Base-by-base conservation (phyloP, 2,888 invertebrate genomes). In the Metellina segmentata region DNA sequence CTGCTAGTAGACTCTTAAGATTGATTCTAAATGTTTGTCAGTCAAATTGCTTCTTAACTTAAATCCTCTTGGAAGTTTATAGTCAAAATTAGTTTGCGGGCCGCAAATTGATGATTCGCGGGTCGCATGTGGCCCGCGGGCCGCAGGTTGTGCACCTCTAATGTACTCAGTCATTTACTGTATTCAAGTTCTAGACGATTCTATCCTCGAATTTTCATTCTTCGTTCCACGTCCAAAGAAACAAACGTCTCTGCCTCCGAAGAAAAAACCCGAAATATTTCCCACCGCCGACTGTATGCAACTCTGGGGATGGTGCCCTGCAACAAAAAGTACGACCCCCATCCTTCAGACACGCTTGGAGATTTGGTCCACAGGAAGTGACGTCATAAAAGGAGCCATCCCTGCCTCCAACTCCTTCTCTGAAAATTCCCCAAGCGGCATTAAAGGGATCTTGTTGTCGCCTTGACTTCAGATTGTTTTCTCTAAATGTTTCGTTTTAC, bases 401-500 rank as follows among this genome's bases (percentile, higher is more conserved):
- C 11, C 81, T 74, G 90, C 69, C 19, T 74, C 85, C 61, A 77
- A 78, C 75, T 89, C 83, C 34, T 69, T 70, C 51, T 61, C 61
- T 71, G 72, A 81, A 90, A 85, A 75, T 81, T 86, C 90, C 90
- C 90, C 1, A 75, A 86, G 77, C 20, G 81, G 78, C 71, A 19
- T 75, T 91, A 82, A 91, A 91, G 85, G 81, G 71, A 51, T 71
- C 82, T 75, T 82, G 82, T 91, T 91, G 86, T 77, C 90, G 86
- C 85, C 74, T 71, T 9, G 19, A 70, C 81, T 77, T 78, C 86
- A 86, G 77, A 86, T 86, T 86, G 86, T 91, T 77, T 82, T 81
- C 82, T 82, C 86, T 86, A 91, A 91, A 91, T 86, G 82, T 75
- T 86, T 72, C 81, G 72, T 81, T 91, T 91, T 91, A 91, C 70